Conservation (phyloP, 2,888 invertebrate genomes). For the Phaedon cochleariae region DNA sequence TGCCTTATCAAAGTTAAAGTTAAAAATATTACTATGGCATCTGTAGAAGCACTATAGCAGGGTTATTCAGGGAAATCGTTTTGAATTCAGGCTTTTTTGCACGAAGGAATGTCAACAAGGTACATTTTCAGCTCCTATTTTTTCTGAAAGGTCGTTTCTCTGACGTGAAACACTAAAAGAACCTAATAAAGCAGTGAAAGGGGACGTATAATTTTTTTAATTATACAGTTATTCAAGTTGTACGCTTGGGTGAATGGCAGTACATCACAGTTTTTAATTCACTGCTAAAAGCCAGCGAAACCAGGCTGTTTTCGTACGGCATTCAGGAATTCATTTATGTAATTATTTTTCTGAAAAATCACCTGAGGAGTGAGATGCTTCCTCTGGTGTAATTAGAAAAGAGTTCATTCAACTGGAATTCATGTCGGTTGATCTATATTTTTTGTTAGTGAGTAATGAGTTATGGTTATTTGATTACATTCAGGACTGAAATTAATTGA, state of each 20-base stretch:
- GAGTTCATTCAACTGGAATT: neutral
- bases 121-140: neutral
- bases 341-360: constrained; percentile 12
- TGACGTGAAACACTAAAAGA: constrained; percentile 18
- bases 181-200: constrained; percentile 29
- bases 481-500: no score
- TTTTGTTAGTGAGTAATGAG: neutral
- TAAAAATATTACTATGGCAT: neutral
- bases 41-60: neutral
- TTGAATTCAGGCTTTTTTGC: neutral
- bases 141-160: neutral
- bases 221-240: constrained; percentile 31
- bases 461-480: neutral
- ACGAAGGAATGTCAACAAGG: neutral
- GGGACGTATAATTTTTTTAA: constrained; percentile 32
- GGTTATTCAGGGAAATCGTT: neutral
- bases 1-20: no score
- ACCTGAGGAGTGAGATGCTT: neutral
- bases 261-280: constrained; percentile 30
- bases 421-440: neutral
- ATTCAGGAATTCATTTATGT: constrained; percentile 14
- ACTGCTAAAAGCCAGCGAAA: constrained; percentile 10
- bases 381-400: neutral
- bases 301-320: constrained; percentile 5
- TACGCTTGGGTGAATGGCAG: constrained; percentile 22